Conservation (phyloP, 2,888 invertebrate genomes). For the Microdon myrmicae region DNA sequence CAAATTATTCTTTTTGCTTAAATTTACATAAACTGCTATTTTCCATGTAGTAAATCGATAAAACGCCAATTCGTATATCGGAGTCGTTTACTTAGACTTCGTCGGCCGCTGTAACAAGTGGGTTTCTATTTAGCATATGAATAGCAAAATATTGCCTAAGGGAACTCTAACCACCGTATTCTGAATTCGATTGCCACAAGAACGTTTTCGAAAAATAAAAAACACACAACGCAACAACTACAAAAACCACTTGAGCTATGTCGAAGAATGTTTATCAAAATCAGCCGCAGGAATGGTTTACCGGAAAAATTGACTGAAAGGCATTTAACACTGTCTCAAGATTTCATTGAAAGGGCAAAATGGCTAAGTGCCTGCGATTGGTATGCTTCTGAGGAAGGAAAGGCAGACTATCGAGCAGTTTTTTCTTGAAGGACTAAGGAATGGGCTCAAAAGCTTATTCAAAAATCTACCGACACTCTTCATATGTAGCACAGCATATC, state of each 20-base stretch:
- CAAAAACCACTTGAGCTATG: constrained; percentile 2
- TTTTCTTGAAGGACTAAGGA: no score
- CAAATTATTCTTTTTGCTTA: no score
- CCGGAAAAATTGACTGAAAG: constrained; percentile 32
- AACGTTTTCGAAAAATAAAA: constrained; percentile 21
- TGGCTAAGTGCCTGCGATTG: constrained; percentile 51
- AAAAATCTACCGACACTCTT: no score
- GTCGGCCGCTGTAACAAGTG: no score
- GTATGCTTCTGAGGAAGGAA: no score
- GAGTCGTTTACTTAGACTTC: constrained; percentile 5
- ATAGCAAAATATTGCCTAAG: constrained; percentile 41
- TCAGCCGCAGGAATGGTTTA: constrained; percentile 3
- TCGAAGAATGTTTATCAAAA: not conserved
- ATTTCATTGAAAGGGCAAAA: constrained; percentile 50
- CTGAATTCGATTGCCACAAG: constrained; percentile 10
- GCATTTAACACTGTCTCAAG: constrained; percentile 50
- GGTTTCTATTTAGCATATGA: constrained; percentile 50
- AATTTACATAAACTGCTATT: constrained; percentile 59
- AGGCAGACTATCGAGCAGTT: no score
- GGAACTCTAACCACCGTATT: constrained; percentile 3
- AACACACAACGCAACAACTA: no score
- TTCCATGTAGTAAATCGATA: constrained; percentile 63
- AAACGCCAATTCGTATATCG: constrained; percentile 57
- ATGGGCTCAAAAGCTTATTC: no score
- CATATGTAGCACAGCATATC: no score